Percentiles rank a stretch among this genome's conserved stretches.
These are phyloP conservation scores for Heterodera schachtii DNA, from an alignment of 1,140 invertebrate genomes.

Conservation along the genomic window DNA sequence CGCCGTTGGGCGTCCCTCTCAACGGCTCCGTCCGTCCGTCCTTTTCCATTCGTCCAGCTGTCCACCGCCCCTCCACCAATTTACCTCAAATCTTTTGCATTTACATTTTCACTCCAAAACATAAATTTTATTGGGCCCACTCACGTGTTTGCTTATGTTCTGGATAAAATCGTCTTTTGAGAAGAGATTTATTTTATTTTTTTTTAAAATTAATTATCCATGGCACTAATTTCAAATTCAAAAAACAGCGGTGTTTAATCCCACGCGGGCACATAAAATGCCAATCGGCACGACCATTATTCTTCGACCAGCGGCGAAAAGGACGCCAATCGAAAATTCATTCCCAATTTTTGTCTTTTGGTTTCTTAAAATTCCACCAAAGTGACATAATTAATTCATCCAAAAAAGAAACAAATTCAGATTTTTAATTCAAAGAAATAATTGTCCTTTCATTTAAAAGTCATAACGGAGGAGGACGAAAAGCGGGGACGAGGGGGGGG, in stretches of 20 bases:
- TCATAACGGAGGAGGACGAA: too few species aligned
- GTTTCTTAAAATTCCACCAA: not conserved
- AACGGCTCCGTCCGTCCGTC: not conserved
- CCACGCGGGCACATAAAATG: not conserved
- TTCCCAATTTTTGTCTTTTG: not conserved
- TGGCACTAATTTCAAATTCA: too few species aligned
- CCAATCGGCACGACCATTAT: conserved; percentile 3
- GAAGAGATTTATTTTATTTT: not conserved
- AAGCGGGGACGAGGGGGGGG: too few species aligned
- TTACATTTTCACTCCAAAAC: not conserved
- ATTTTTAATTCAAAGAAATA: too few species aligned
- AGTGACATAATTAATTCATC: not conserved
- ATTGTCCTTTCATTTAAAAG: too few species aligned
- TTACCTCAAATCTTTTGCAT: not conserved
- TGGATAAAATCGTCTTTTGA: not conserved
- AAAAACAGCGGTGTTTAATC: too few species aligned
- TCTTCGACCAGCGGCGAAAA: not conserved
- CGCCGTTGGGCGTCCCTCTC: not conserved
- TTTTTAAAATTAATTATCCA: too few species aligned
- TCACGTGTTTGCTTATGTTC: not conserved
- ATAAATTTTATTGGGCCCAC: not conserved
- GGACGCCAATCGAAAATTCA: not conserved
- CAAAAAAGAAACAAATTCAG: too few species aligned
- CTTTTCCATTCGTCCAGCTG: not conserved
- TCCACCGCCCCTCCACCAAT: not conserved